These are phyloP conservation scores for Rattus norvegicus DNA, from an alignment of 2,113 vertebrate species.

Conservation along the genomic window DNA sequence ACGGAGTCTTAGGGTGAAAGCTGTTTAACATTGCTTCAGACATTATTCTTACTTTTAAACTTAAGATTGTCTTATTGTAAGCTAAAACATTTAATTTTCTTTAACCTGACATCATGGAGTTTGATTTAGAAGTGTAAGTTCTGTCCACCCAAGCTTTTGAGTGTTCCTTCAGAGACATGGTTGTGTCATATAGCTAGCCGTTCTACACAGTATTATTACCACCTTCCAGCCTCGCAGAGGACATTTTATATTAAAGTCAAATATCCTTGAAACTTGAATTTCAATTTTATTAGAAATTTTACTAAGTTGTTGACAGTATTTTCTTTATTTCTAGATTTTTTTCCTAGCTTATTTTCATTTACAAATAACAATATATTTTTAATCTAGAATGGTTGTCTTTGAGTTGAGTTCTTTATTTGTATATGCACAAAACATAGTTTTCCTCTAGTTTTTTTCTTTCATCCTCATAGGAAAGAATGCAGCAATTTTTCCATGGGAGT, in stretches of 20 bases:
- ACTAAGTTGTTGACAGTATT: constrained; percentile 48
- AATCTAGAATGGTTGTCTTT: constrained; percentile 52
- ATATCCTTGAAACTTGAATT: constrained; percentile 47
- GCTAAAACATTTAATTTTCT: constrained; percentile 14
- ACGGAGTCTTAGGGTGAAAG: not conserved
- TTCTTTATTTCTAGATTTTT: constrained; percentile 44
- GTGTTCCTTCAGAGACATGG: not conserved
- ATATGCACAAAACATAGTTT: not conserved
- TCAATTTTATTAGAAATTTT: not conserved
- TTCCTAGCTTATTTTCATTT: constrained; percentile 56
- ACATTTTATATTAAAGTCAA: constrained; percentile 7
- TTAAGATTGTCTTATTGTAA: constrained; percentile 33
- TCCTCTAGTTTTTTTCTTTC: not conserved
- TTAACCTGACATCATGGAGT: constrained; percentile 1
- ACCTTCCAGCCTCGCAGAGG: constrained; percentile 12
- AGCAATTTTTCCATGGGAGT: not conserved
- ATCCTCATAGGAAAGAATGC: constrained; percentile 18
- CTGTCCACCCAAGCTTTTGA: not conserved
- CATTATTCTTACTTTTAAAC: constrained; percentile 26
- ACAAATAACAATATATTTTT: constrained; percentile 50
- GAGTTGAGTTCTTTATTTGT: not conserved
- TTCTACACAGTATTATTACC: constrained; percentile 31
- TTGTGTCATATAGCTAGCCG: not conserved
- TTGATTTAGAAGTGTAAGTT: constrained; percentile 42
- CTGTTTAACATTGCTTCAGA: not conserved